Base-by-base conservation (phyloP, 2,888 invertebrate genomes). In the Campoplex capitator region DNA sequence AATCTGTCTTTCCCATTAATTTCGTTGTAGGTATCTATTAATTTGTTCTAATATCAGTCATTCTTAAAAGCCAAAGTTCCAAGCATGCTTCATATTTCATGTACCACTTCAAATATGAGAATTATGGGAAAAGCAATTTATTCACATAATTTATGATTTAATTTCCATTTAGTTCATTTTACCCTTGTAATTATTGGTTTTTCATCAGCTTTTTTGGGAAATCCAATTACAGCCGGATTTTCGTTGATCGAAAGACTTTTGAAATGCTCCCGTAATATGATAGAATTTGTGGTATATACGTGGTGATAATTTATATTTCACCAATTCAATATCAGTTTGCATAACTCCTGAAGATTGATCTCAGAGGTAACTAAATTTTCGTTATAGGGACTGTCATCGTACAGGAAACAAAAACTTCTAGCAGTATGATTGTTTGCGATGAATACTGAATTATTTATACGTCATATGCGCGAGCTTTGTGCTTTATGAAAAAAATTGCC, bases 401-500 rank as follows among this genome's bases (percentile, higher is more conserved):
- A 4, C 38, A 28, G 71, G 9, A 71, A 32, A n/a, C 2, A 18
- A 51, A 78, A 74, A 35, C 35, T 74, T 51, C 54, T 56, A 56
- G 6, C 74, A 58, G 56, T 16, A 58, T 56, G 38, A 23, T 7
- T n/a, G n/a, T 75, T n/a, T 23, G n/a, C 48, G 6, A 4, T 48
- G 11, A n/a, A 48, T 23, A 48, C 56, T 58, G 32, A 76, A 76
- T 76, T 48, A 76, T 76, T 76, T 32, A 45, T 32, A 18, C 51
- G 13, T n/a, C 65, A 58, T 6, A 9, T 23, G 23, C 35, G 56
- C 9, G 51, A 54, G n/a, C n/a, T 74, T 56, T 23, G 11, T 56
- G 56, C 23, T 56, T 54, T 28, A 23, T 75, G 62, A 54, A 74
- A 68, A 84, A 84, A 67, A 42, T 42, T 13, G 58, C 51, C 4